Conservation (phyloP, 1,140 invertebrate species). For the Drosophila novamexicana region DNA sequence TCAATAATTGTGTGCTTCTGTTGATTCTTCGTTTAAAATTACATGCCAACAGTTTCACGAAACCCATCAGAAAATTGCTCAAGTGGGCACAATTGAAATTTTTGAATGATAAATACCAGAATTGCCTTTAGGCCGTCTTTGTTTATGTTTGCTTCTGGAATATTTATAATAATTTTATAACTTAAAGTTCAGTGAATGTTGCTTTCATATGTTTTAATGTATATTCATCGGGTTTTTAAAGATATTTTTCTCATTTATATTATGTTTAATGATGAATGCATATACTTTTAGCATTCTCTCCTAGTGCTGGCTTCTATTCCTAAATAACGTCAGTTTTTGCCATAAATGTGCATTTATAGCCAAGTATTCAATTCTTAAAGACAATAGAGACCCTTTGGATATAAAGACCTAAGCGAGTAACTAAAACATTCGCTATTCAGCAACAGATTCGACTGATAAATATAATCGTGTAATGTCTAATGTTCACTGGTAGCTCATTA, state of each 20-base stretch:
- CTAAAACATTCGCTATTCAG: neutral
- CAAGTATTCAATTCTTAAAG: conserved; percentile 5
- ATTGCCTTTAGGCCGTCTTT: neutral
- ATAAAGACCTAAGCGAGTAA: neutral
- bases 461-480: conserved; percentile 4
- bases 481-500: conserved; percentile 54
- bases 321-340: no score
- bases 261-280: no score
- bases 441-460: conserved; percentile 31
- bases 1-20: conserved; percentile 61
- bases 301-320: no score
- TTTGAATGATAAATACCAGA: neutral
- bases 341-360: neutral
- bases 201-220: neutral
- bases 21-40: conserved; percentile 24
- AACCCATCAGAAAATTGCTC: conserved; percentile 20
- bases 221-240: neutral
- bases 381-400: neutral
- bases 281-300: no score
- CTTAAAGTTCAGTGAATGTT: neutral
- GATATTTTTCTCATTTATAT: no score
- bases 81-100: conserved; percentile 3
- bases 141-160: neutral
- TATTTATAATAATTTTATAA: neutral
- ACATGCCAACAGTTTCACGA: conserved; percentile 1